These are phyloP conservation scores for Lumbricus terrestris DNA, from an alignment of 2,888 invertebrate genomes.

Conservation along the genomic window DNA sequence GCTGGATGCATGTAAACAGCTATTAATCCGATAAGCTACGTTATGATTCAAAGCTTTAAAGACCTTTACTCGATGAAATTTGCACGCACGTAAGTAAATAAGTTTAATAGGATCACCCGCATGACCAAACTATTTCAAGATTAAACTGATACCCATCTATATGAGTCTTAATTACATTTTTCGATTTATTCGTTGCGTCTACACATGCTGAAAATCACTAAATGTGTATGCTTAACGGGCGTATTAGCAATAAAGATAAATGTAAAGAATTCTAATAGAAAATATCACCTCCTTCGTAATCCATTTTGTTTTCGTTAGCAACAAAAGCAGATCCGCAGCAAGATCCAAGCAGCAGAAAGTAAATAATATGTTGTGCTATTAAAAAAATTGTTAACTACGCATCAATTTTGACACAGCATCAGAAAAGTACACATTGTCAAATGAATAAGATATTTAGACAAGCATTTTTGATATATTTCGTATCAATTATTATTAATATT, in stretches of 20 bases:
- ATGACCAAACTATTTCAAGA: not conserved
- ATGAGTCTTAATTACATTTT: not conserved
- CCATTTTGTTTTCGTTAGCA: constrained; percentile 3
- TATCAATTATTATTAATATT: too few species aligned
- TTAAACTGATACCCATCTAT: not conserved
- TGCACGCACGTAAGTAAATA: not conserved
- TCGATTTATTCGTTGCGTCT: not conserved
- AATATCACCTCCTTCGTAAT: not conserved
- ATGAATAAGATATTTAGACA: too few species aligned
- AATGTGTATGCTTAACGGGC: not conserved
- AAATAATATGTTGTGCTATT: not conserved
- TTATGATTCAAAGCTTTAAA: not conserved
- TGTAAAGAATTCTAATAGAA: not conserved
- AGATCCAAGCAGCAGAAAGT: not conserved
- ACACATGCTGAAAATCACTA: not conserved
- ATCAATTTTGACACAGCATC: too few species aligned
- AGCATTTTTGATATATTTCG: too few species aligned
- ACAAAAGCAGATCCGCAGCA: not conserved
- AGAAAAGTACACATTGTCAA: too few species aligned
- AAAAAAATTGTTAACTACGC: not conserved
- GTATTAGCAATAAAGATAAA: not conserved
- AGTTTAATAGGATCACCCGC: not conserved
- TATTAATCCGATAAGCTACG: not conserved
- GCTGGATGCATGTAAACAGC: not conserved
- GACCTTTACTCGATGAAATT: not conserved